These are phyloP conservation scores for Oreochromis grahami DNA, from an alignment of 2,797 vertebrate genomes.

Conservation along the genomic window DNA sequence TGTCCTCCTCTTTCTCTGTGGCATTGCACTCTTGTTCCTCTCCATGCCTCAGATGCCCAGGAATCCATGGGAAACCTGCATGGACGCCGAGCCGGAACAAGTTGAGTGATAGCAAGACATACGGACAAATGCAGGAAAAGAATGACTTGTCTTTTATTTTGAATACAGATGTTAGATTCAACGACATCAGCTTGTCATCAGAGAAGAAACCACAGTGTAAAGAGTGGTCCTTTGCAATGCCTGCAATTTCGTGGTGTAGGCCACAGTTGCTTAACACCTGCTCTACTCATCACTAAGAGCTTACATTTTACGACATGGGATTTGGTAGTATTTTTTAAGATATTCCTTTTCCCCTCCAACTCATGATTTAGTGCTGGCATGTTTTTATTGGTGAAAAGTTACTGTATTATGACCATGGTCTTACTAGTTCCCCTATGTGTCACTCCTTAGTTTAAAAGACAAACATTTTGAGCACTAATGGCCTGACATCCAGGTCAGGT, in stretches of 20 bases:
- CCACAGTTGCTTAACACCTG: not conserved
- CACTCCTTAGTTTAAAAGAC: not conserved
- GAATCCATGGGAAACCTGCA: constrained; percentile 98
- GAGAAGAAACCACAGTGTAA: not conserved
- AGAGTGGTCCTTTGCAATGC: not conserved
- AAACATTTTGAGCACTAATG: not conserved
- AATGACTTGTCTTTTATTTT: constrained; percentile 12
- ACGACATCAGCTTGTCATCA: not conserved
- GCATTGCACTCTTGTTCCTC: constrained; percentile 85
- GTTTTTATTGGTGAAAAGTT: not conserved
- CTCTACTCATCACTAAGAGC: not conserved
- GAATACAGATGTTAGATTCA: constrained; percentile 2
- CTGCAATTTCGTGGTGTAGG: not conserved
- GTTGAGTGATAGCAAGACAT: constrained; percentile 53
- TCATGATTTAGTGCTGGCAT: not conserved
- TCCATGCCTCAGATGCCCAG: constrained; percentile 95
- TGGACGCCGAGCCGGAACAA: constrained; percentile 90
- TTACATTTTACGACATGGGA: not conserved
- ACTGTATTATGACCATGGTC: not conserved
- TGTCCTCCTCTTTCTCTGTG: constrained; percentile 86
- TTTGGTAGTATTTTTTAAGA: not conserved
- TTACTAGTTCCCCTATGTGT: not conserved
- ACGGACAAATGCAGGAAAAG: not conserved
- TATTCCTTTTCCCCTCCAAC: not conserved
- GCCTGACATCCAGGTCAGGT: not conserved